Percentiles rank a stretch among this genome's conserved stretches.
phyloP scores from a whole-genome alignment of 2,797 vertebrate genomes.

The Chanos chanos region DNA sequence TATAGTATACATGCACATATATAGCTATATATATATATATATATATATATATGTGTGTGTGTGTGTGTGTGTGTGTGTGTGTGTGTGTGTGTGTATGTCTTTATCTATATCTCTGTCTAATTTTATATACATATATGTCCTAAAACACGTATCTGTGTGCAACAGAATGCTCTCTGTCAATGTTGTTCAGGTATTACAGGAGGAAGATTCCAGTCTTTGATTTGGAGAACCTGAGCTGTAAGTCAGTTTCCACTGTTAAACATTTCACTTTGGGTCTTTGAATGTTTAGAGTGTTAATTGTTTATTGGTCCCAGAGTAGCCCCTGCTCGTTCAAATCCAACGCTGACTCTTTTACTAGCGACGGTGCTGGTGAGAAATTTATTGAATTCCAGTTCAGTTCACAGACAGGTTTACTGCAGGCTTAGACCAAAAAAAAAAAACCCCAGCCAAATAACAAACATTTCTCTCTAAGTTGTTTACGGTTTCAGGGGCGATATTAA shows the following conservation, averaged over 20 bases:
- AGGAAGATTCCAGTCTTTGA: too few species aligned
- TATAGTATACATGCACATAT: too few species aligned
- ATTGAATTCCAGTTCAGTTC: conserved; percentile 59
- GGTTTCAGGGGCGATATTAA: conserved; percentile 29
- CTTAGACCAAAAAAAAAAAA: conserved; percentile 49
- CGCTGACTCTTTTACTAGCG: conserved; percentile 45
- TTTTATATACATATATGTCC: too few species aligned
- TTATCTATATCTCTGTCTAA: too few species aligned
- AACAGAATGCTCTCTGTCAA: too few species aligned
- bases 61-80: too few species aligned
- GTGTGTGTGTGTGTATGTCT: too few species aligned
- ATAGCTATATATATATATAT: too few species aligned
- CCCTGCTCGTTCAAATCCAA: conserved; percentile 48
- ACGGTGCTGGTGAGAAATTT: conserved; percentile 54
- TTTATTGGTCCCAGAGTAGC: conserved; percentile 56
- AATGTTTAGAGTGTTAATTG: conserved; percentile 42
- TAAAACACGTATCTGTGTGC: too few species aligned
- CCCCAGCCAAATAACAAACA: conserved; percentile 64
- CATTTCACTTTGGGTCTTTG: conserved; percentile 55
- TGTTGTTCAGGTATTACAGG: too few species aligned
- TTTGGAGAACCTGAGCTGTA: conserved; percentile 34
- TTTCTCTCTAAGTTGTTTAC: conserved; percentile 53
- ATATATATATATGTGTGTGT: too few species aligned
- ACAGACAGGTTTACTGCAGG: conserved; percentile 63
- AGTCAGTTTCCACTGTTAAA: conserved; percentile 51